Conservation (phyloP, 2,888 invertebrate genomes). For the Mesodorylaimus sp. region DNA sequence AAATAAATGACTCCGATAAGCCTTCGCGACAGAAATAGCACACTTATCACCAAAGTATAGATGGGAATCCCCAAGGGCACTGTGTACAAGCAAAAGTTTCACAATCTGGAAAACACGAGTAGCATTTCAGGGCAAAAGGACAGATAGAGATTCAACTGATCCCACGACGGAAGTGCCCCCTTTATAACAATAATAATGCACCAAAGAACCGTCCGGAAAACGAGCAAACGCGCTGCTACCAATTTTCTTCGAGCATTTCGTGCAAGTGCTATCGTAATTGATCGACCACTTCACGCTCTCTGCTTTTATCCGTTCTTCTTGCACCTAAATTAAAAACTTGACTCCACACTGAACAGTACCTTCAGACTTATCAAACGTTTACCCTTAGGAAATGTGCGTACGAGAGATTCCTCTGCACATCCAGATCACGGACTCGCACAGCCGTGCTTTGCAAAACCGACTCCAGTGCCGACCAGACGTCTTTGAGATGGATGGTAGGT, state of each 20-base stretch:
- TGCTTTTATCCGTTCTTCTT: constrained; percentile 56
- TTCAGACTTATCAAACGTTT: background rate
- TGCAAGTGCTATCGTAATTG: constrained; percentile 68
- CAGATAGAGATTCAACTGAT: too few species aligned
- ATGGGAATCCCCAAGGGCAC: too few species aligned
- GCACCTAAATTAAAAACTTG: constrained; percentile 39
- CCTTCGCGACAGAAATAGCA: too few species aligned
- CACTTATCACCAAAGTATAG: too few species aligned
- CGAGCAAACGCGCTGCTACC: constrained; percentile 72
- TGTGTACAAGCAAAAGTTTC: too few species aligned
- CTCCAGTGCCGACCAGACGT: constrained; percentile 44
- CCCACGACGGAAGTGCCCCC: too few species aligned
- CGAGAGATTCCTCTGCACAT: constrained; percentile 60
- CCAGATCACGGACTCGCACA: constrained; percentile 50
- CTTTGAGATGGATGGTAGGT: constrained; percentile 52
- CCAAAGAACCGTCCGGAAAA: constrained; percentile 72
- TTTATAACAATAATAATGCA: constrained; percentile 79
- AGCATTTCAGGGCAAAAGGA: too few species aligned
- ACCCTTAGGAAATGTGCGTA: constrained; percentile 68
- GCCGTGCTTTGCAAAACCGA: constrained; percentile 61
- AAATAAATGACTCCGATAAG: too few species aligned
- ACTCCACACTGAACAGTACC: background rate
- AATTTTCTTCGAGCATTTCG: constrained; percentile 78
- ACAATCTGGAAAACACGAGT: too few species aligned
- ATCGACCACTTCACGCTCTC: constrained; percentile 65